Conservation (phyloP, 2,113 vertebrate species). For the Eclectus roratus region DNA sequence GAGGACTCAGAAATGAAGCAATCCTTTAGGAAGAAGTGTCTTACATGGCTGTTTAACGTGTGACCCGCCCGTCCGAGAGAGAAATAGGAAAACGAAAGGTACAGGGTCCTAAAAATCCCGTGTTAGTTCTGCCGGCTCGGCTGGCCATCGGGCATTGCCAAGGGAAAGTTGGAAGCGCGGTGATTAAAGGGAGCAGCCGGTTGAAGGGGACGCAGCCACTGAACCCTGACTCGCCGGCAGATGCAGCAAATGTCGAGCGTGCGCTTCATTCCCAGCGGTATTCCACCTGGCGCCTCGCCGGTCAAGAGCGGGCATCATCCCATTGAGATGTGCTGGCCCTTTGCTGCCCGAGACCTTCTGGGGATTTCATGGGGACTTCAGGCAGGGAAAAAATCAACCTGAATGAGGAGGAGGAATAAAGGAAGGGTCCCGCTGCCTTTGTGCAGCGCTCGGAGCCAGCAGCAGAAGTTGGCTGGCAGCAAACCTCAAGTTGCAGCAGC, state of each 20-base stretch:
- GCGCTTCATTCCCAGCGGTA: not conserved
- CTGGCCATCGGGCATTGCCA: constrained; percentile 16
- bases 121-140: not conserved
- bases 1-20: not conserved
- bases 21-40: not conserved
- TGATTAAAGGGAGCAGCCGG: constrained; percentile 49
- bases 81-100: not conserved
- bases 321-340: not conserved
- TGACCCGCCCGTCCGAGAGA: not conserved
- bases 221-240: not conserved
- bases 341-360: not conserved
- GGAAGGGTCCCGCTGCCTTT: not conserved
- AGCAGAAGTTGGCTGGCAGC: constrained; percentile 17
- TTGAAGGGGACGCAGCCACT: not conserved
- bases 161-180: constrained; percentile 21
- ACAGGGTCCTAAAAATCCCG: not conserved
- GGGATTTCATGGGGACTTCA: not conserved
- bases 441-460: not conserved
- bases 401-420: not conserved
- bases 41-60: not conserved
- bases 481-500: constrained; percentile 39
- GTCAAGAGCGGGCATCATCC: not conserved
- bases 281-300: not conserved
- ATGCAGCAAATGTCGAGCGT: not conserved
- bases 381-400: not conserved